Evolutionary conservation across 1,140 invertebrate genomes (phyloP).

Genomic region (Chironomus tepperi): DNA sequence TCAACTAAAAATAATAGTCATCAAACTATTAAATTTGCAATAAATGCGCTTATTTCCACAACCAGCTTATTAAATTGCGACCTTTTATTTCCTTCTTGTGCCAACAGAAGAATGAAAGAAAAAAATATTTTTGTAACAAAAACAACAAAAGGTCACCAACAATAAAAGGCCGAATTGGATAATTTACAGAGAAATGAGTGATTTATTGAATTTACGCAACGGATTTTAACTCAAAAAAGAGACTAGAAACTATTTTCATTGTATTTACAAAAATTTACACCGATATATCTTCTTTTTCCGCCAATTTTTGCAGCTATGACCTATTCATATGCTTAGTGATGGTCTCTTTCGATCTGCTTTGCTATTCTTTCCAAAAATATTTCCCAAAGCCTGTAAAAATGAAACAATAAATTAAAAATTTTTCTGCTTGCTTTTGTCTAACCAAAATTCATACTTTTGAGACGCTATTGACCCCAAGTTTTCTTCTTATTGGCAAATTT

Average conservation of each 20-base stretch:
- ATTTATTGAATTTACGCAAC: slow-evolving; percentile 17
- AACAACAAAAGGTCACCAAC: slow-evolving; percentile 8
- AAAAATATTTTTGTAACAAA: not conserved
- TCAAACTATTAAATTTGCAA: too few species aligned
- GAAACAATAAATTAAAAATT: too few species aligned
- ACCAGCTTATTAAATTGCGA: too few species aligned
- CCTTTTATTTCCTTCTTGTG: too few species aligned
- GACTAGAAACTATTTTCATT: not conserved
- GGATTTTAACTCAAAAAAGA: not conserved
- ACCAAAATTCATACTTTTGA: slow-evolving; percentile 49
- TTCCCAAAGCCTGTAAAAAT: slow-evolving; percentile 52
- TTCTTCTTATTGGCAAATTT: slow-evolving; percentile 57
- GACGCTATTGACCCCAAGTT: slow-evolving; percentile 67
- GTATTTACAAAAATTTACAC: too few species aligned
- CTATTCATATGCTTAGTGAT: slow-evolving; percentile 56
- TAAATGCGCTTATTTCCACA: too few species aligned
- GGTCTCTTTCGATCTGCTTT: slow-evolving; percentile 63
- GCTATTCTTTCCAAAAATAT: slow-evolving; percentile 67
- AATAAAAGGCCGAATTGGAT: slow-evolving; percentile 5
- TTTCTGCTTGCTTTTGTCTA: too few species aligned
- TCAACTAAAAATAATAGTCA: too few species aligned
- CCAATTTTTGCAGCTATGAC: not conserved
- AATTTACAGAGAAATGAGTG: slow-evolving; percentile 19
- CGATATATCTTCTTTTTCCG: not conserved
- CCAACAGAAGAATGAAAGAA: too few species aligned